Evolutionary conservation across 1,140 invertebrate species (phyloP).

Genomic region (Babylonia areolata): DNA sequence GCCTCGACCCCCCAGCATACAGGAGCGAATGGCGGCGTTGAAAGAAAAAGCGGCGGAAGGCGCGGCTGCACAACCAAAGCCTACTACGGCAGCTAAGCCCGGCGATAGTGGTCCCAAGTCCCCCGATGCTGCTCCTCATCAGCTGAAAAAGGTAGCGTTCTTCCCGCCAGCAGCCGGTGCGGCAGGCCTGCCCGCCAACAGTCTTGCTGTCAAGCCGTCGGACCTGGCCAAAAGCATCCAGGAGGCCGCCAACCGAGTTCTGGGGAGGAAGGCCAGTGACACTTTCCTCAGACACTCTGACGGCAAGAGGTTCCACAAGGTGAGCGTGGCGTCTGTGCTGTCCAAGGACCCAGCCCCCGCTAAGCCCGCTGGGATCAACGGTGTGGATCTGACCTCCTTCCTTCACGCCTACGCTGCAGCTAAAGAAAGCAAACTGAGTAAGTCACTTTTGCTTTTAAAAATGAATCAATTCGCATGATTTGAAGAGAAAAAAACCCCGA

Average conservation of each 20-base stretch:
- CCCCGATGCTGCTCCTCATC: not conserved
- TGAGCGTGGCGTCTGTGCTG: not conserved
- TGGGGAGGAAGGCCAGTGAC: not conserved
- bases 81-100: no score
- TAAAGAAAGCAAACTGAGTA: not conserved
- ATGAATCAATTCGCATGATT: no score
- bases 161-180: no score
- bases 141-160: no score
- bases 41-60: not conserved
- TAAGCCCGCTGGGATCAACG: not conserved
- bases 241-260: not conserved
- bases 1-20: not conserved
- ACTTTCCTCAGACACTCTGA: conserved; percentile 9
- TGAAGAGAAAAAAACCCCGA: no score
- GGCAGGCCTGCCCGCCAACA: no score
- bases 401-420: not conserved
- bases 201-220: not conserved
- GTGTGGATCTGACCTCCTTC: conserved; percentile 13
- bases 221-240: not conserved
- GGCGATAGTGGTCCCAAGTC: not conserved
- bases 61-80: not conserved
- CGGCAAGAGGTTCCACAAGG: conserved; percentile 1
- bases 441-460: not conserved
- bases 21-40: conserved; percentile 6
- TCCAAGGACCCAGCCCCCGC: not conserved